Conservation (phyloP, 2,797 vertebrate species). For the Catamblyrhynchus diadema region DNA sequence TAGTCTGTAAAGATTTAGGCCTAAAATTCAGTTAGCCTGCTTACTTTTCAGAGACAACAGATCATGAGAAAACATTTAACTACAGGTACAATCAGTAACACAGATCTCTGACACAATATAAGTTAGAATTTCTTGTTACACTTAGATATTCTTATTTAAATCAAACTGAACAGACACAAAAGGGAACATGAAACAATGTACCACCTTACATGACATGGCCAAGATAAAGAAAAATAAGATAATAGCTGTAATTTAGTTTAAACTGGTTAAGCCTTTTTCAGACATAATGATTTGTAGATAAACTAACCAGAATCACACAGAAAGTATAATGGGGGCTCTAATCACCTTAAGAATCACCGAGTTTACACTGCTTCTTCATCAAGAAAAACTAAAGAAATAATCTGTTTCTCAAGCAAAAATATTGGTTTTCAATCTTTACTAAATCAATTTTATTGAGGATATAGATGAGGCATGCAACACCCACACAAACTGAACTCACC, state of each 20-base stretch:
- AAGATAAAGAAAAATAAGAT: neutral
- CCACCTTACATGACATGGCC: neutral
- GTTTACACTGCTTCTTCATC: neutral
- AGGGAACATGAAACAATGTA: neutral
- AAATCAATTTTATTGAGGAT: neutral
- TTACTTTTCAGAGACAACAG: neutral
- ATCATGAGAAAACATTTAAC: neutral
- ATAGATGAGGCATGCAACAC: neutral
- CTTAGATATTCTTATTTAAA: neutral
- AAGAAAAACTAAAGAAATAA: neutral
- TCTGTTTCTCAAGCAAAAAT: neutral
- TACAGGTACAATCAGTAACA: neutral
- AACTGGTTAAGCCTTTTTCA: neutral
- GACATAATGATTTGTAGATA: neutral
- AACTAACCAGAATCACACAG: neutral
- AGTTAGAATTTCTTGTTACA: neutral
- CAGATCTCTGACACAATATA: neutral
- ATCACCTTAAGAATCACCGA: neutral
- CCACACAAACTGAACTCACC: slow-evolving; percentile 77
- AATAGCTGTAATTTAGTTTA: neutral
- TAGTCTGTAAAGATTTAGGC: neutral
- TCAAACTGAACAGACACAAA: neutral
- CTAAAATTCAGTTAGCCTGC: neutral
- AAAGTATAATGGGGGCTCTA: neutral
- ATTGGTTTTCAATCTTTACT: neutral